Percentiles rank a stretch among this genome's conserved stretches.
These are phyloP conservation scores for Amiota mariae DNA, from an alignment of 2,888 invertebrate species.

Conservation along the genomic window DNA sequence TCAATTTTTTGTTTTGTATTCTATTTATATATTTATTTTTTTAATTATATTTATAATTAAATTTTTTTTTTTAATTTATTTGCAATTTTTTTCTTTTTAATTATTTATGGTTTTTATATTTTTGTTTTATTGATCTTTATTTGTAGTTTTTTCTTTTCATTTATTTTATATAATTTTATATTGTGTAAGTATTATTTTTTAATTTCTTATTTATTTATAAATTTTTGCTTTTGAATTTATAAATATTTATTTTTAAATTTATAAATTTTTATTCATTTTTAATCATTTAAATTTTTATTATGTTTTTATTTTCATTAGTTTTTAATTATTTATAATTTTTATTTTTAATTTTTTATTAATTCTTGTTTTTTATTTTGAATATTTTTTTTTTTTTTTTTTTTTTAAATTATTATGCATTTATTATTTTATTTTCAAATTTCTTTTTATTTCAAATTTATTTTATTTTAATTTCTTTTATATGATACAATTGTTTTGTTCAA, in stretches of 20 bases:
- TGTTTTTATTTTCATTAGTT: no score
- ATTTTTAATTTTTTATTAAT: no score
- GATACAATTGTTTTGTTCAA: slow-evolving; percentile 23
- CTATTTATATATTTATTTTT: slow-evolving; percentile 50
- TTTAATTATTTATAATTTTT: no score
- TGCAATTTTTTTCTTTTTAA: slow-evolving; percentile 37
- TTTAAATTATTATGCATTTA: slow-evolving; percentile 34
- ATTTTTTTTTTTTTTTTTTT: no score
- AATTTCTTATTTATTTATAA: slow-evolving; percentile 28
- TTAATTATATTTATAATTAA: slow-evolving; percentile 48
- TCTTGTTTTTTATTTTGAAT: no score
- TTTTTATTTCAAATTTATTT: slow-evolving; percentile 49
- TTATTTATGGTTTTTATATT: slow-evolving; percentile 6
- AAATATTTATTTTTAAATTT: no score
- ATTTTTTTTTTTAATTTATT: slow-evolving; percentile 40
- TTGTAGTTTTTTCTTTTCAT: slow-evolving; percentile 39
- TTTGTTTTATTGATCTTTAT: slow-evolving; percentile 21
- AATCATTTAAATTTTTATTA: no score
- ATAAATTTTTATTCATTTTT: no score
- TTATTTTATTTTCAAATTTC: slow-evolving; percentile 43
- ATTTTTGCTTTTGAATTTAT: no score
- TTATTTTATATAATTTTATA: no score
- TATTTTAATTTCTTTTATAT: slow-evolving; percentile 47
- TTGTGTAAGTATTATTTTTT: no score
- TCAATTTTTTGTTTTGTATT: slow-evolving; percentile 48